A percentile compares a stretch with the other conserved stretches of the same genome.
phyloP scores from a whole-genome alignment of 1,140 invertebrate species.

The Dendroctonus ponderosae region DNA sequence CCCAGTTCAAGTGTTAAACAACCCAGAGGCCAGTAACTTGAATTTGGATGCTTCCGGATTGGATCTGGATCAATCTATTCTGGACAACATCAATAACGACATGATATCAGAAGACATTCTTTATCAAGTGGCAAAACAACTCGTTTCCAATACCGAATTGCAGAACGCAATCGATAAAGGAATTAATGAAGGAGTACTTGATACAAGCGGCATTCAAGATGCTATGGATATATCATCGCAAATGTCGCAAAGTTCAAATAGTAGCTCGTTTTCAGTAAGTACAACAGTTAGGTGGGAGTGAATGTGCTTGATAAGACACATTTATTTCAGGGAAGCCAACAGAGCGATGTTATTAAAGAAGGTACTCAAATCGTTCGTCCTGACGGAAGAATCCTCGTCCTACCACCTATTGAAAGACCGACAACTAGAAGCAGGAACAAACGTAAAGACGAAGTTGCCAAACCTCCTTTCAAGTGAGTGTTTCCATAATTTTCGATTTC shows the following conservation, averaged over 20 bases:
- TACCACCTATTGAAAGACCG: constrained; percentile 78
- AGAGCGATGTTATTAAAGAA: constrained; percentile 31
- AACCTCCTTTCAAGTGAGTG: constrained; percentile 40
- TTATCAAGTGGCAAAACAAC: constrained; percentile 63
- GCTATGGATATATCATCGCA: constrained; percentile 16
- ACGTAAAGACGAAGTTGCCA: constrained; percentile 36
- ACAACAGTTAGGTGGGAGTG: neutral
- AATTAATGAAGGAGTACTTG: constrained; percentile 53
- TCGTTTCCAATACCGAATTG: constrained; percentile 65
- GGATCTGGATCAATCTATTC: constrained; percentile 51
- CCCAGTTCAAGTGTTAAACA: constrained; percentile 7
- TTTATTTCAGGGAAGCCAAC: constrained; percentile 19
- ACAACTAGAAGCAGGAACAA: constrained; percentile 61
- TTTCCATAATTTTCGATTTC: constrained; percentile 2
- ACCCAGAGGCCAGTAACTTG: constrained; percentile 39
- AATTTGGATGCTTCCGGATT: constrained; percentile 41
- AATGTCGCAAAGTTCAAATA: constrained; percentile 12
- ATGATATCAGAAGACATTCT: constrained; percentile 65
- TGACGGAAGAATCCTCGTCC: constrained; percentile 68
- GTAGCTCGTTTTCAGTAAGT: constrained; percentile 23
- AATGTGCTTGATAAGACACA: constrained; percentile 2
- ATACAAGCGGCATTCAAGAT: constrained; percentile 34
- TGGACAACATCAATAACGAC: constrained; percentile 56
- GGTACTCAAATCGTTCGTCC: constrained; percentile 63
- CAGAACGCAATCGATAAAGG: constrained; percentile 67